phyloP scores from a whole-genome alignment of 2,888 invertebrate species.

The Stictocephala bisonia region DNA sequence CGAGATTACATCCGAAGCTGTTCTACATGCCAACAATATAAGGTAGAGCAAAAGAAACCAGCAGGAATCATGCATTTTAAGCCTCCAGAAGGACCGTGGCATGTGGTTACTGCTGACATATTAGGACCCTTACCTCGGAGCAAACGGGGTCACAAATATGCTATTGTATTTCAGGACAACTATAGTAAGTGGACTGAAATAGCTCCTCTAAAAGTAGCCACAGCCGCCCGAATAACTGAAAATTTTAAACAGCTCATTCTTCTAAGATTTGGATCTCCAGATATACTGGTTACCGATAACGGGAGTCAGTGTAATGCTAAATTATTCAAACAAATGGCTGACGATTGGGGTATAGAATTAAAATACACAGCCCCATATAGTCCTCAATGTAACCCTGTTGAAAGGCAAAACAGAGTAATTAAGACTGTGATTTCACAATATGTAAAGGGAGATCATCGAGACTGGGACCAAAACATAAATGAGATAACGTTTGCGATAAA shows the following conservation, averaged over 20 bases:
- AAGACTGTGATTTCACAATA: conserved; percentile 61
- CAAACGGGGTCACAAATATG: conserved; percentile 54
- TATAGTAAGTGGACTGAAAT: conserved; percentile 58
- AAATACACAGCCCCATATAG: conserved; percentile 58
- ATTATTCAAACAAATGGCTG: not conserved
- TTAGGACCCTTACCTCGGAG: conserved; percentile 60
- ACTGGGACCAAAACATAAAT: conserved; percentile 54
- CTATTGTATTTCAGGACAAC: conserved; percentile 58
- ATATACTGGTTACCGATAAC: conserved; percentile 3
- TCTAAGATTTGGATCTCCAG: conserved; percentile 4
- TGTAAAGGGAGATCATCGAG: conserved; percentile 56
- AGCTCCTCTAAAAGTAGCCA: conserved; percentile 53
- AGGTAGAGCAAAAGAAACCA: not conserved
- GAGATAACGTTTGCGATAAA: conserved; percentile 56
- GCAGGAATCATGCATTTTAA: conserved; percentile 12
- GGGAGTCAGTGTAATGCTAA: conserved; percentile 22
- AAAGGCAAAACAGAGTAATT: conserved; percentile 60
- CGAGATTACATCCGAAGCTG: not conserved
- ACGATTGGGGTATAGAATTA: conserved; percentile 50
- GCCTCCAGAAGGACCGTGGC: conserved; percentile 11
- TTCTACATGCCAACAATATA: not conserved
- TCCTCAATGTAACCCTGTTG: conserved; percentile 61
- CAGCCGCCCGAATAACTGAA: conserved; percentile 34
- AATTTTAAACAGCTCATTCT: not conserved
- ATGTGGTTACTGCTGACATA: conserved; percentile 55